A percentile compares a stretch with the other conserved stretches of the same genome.
Evolutionary conservation across 2,797 vertebrate genomes (phyloP).

Genomic region (Podarcis siculus): DNA sequence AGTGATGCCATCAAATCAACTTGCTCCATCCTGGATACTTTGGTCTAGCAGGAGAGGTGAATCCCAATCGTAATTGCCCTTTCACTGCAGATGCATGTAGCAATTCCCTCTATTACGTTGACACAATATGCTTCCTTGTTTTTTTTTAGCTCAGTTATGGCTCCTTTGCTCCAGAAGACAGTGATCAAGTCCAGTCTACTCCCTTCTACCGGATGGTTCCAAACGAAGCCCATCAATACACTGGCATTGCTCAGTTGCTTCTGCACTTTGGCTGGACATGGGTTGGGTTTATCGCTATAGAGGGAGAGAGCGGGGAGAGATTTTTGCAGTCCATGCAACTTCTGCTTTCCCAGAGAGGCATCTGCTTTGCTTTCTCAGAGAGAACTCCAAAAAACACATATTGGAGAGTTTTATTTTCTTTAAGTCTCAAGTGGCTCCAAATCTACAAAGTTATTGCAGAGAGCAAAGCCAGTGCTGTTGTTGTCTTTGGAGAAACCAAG

Average conservation of each 20-base stretch:
- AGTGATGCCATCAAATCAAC: too few relatives aligned
- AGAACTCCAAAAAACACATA: background rate
- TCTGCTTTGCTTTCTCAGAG: too few relatives aligned
- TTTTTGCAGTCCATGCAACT: background rate
- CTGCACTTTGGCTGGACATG: constrained; percentile 34
- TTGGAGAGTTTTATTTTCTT: background rate
- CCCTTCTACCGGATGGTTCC: constrained; percentile 21
- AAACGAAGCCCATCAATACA: constrained; percentile 7
- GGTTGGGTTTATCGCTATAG: constrained; percentile 26
- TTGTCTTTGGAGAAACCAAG: background rate
- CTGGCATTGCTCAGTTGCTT: background rate
- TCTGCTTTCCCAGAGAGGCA: background rate
- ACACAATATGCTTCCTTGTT: background rate
- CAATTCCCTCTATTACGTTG: background rate
- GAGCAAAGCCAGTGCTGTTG: constrained; percentile 2
- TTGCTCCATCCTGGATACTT: too few relatives aligned
- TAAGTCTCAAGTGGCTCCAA: background rate
- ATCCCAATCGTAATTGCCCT: too few relatives aligned
- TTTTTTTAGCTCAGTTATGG: constrained; percentile 24
- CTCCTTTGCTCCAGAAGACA: background rate
- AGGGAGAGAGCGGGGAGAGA: constrained; percentile 1
- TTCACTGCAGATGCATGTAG: too few relatives aligned
- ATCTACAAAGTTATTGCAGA: background rate
- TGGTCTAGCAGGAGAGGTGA: too few relatives aligned
- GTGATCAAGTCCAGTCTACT: background rate